phyloP scores from a whole-genome alignment of 2,113 vertebrate genomes.

The Leiothrix lutea region DNA sequence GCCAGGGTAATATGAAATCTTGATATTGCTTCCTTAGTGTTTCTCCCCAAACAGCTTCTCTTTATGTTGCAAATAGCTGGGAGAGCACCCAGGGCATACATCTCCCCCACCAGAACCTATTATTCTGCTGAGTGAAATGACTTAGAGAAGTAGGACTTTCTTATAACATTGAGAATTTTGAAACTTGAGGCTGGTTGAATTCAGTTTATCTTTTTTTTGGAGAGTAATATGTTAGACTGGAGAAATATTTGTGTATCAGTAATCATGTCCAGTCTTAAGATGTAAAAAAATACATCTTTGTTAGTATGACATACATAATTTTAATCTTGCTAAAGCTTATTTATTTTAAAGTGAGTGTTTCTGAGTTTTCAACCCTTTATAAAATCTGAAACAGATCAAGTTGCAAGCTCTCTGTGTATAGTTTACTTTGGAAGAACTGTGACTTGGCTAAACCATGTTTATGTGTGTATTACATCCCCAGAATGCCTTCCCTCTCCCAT shows the following conservation, averaged over 20 bases:
- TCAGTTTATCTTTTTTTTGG: background rate
- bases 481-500: background rate
- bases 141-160: background rate
- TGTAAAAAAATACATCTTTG: background rate
- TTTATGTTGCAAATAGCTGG: background rate
- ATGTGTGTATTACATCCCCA: background rate
- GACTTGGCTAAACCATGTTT: background rate
- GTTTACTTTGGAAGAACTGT: background rate
- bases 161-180: background rate
- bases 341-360: background rate
- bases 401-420: background rate
- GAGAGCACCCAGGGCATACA: background rate
- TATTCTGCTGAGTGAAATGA: background rate
- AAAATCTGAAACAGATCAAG: background rate
- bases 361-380: background rate
- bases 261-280: background rate
- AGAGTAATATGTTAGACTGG: background rate
- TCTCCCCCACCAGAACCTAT: accelerated
- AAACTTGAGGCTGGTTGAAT: background rate
- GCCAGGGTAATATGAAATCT: background rate
- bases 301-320: background rate
- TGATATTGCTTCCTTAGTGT: background rate
- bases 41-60: background rate
- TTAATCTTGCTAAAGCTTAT: background rate
- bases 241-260: background rate